These are phyloP conservation scores for Apus apus DNA, from an alignment of 2,113 vertebrate species.

Conservation along the genomic window DNA sequence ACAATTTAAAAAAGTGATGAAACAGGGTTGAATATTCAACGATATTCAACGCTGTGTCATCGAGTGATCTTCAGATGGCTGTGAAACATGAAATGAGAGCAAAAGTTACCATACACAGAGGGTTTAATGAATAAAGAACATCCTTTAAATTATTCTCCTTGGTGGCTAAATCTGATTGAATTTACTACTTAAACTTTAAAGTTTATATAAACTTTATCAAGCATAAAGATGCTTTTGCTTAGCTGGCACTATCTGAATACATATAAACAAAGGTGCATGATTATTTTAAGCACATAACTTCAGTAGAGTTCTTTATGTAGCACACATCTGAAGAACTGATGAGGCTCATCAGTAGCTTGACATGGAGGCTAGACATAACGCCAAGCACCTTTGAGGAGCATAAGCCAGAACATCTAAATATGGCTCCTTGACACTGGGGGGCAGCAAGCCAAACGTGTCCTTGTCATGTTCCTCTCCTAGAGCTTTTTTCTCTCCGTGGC, in stretches of 20 bases:
- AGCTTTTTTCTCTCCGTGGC: background rate
- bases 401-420: background rate
- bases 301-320: background rate
- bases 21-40: no score
- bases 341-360: background rate
- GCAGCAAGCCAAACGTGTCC: background rate
- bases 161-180: background rate
- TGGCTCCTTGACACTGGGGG: background rate
- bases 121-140: background rate
- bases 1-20: no score
- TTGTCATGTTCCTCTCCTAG: background rate
- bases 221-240: background rate
- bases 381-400: background rate
- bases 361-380: background rate
- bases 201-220: no score
- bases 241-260: background rate
- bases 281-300: background rate
- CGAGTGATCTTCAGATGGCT: background rate
- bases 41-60: background rate
- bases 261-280: background rate
- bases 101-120: background rate
- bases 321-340: background rate
- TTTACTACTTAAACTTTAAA: background rate
- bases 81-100: background rate
- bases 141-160: background rate